Conservation (phyloP, 2,113 vertebrate genomes). For the Steatornis caripensis region DNA sequence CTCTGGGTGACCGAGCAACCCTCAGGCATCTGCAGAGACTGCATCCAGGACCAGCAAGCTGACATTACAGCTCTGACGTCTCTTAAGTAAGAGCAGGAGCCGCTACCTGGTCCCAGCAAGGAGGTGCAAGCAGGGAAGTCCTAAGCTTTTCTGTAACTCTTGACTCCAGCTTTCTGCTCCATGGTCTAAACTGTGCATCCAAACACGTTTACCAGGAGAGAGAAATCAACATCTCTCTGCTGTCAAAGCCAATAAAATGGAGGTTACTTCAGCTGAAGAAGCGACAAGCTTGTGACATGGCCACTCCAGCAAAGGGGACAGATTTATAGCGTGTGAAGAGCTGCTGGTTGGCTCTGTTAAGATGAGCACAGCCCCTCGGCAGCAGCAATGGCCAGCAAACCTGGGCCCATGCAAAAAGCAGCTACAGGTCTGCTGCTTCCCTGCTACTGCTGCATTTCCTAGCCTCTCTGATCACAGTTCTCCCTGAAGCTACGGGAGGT, state of each 20-base stretch:
- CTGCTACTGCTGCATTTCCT: rapidly evolving
- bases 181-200: not conserved
- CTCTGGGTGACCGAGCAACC: not conserved
- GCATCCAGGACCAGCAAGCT: not conserved
- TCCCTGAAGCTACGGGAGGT: not conserved
- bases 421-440: not conserved
- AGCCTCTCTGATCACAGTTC: not conserved
- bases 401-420: not conserved
- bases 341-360: rapidly evolving
- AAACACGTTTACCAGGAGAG: not conserved
- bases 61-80: not conserved
- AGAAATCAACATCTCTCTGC: not conserved
- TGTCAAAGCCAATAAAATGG: not conserved
- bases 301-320: not conserved
- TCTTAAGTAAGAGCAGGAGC: not conserved
- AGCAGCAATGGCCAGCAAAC: not conserved
- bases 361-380: not conserved
- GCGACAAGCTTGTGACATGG: not conserved
- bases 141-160: not conserved
- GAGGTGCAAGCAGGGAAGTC: not conserved
- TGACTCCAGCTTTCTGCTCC: not conserved
- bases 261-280: not conserved
- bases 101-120: not conserved
- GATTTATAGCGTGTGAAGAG: not conserved
- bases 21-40: not conserved